Evolutionary conservation across 2,113 vertebrate species (phyloP).

Genomic region (Oreochromis tanganicae): DNA sequence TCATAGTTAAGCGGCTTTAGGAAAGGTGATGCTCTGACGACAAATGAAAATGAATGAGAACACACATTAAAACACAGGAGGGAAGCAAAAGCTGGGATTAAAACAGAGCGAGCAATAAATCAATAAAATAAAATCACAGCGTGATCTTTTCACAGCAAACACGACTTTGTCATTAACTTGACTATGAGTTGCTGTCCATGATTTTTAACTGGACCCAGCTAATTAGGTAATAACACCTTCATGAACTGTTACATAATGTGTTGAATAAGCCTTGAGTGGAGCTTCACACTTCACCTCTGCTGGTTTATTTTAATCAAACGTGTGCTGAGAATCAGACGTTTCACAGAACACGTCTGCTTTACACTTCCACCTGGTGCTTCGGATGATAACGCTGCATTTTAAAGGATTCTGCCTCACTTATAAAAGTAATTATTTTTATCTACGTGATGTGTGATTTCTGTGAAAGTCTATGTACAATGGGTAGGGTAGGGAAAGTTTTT

Average conservation of each 20-base stretch:
- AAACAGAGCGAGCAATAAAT: neutral
- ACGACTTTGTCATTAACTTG: neutral
- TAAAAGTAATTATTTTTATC: fast-evolving
- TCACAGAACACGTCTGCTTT: neutral
- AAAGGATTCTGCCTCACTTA: neutral
- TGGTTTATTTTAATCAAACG: neutral
- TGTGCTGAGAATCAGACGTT: neutral
- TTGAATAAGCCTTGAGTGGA: neutral
- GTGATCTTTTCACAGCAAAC: neutral
- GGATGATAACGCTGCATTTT: neutral
- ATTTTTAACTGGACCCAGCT: neutral
- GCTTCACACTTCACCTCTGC: neutral
- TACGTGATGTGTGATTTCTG: fast-evolving
- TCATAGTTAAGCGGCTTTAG: too few relatives aligned
- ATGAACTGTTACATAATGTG: neutral
- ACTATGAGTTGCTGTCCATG: neutral
- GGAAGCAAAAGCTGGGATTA: fast-evolving
- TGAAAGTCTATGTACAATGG: fast-evolving
- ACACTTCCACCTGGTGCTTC: neutral
- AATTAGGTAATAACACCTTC: neutral
- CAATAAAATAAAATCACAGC: neutral
- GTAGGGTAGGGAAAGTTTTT: neutral
- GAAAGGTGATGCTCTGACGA: too few relatives aligned
- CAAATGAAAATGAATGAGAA: too few relatives aligned
- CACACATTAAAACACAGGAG: neutral